phyloP scores from a whole-genome alignment of 2,888 invertebrate genomes.

The Hylaea fasciaria region DNA sequence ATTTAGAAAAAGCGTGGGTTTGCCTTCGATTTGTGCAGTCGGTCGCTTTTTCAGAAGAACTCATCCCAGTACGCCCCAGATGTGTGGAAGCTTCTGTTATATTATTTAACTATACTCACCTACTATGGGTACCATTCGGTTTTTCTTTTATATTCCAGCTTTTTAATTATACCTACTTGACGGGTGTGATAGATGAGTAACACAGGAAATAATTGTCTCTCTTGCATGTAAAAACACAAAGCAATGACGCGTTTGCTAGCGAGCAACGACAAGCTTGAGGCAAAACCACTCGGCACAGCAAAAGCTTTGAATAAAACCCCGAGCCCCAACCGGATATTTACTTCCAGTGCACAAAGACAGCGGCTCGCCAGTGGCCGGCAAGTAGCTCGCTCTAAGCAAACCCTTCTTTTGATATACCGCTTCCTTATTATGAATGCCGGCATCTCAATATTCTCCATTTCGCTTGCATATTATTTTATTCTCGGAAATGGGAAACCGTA shows the following conservation, averaged over 20 bases:
- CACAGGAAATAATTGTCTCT: too few species aligned
- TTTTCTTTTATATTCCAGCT: too few species aligned
- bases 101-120: too few species aligned
- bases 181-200: too few species aligned
- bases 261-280: not conserved
- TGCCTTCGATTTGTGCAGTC: too few species aligned
- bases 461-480: constrained; percentile 28
- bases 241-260: not conserved
- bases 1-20: too few species aligned
- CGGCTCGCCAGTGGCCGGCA: constrained; percentile 3
- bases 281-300: not conserved
- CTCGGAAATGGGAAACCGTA: constrained; percentile 34
- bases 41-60: too few species aligned
- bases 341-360: constrained; percentile 17
- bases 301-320: not conserved
- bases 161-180: too few species aligned
- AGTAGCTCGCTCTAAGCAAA: constrained; percentile 5
- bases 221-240: not conserved
- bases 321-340: constrained; percentile 13
- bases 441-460: constrained; percentile 31
- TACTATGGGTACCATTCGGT: too few species aligned
- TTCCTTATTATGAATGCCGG: constrained; percentile 35
- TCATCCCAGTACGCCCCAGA: too few species aligned
- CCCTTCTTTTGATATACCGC: constrained; percentile 22
- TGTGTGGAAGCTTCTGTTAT: too few species aligned